Conservation (phyloP, 2,888 invertebrate species). For the Onchidella celtica region DNA sequence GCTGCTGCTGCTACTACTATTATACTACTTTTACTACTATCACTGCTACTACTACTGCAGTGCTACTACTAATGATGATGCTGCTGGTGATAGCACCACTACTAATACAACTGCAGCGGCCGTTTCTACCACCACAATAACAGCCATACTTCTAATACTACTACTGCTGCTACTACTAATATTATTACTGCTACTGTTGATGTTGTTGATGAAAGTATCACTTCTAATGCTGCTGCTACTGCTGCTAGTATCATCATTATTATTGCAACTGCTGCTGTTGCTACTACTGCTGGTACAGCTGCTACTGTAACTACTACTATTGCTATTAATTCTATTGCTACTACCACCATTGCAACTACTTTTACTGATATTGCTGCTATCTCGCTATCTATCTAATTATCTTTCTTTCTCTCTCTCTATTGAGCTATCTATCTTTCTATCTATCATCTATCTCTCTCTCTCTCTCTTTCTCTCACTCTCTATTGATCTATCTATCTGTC, state of each 20-base stretch:
- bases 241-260: conserved; percentile 31
- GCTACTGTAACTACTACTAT: too few species aligned
- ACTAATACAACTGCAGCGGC: background rate
- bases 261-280: conserved; percentile 17
- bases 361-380: background rate
- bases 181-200: background rate
- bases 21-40: background rate
- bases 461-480: too few species aligned
- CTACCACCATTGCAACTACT: background rate
- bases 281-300: too few species aligned
- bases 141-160: background rate
- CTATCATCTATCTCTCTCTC: too few species aligned
- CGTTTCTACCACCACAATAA: background rate
- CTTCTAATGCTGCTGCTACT: conserved; percentile 36
- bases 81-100: background rate
- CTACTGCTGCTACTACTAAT: background rate
- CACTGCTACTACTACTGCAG: background rate
- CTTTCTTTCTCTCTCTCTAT: too few species aligned
- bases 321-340: background rate
- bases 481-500: too few species aligned
- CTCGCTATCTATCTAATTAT: too few species aligned
- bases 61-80: background rate
- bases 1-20: background rate
- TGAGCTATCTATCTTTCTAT: too few species aligned
- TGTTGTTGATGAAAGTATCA: conserved; percentile 11